Evolutionary conservation across 2,888 invertebrate genomes (phyloP).

Genomic region (Hemicrepidius hirtus): DNA sequence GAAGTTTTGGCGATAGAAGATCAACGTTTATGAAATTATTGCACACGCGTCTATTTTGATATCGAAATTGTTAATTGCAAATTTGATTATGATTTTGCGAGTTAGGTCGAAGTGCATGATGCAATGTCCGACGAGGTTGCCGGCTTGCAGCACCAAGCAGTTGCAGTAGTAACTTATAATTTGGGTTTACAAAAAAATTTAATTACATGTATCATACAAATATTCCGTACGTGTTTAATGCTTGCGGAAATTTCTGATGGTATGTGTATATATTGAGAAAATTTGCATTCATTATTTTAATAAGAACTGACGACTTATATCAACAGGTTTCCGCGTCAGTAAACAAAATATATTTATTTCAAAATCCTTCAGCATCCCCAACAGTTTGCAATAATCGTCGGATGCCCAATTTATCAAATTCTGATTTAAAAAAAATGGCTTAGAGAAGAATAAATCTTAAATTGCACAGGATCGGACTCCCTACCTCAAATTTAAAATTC

Average conservation of each 20-base stretch:
- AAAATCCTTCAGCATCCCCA: no score
- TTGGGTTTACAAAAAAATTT: constrained; percentile 4
- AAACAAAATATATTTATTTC: no score
- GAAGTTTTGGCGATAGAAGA: neutral
- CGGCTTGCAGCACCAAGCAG: neutral
- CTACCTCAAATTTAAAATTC: no score
- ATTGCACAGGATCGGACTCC: no score
- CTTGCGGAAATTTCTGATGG: neutral
- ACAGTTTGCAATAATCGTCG: no score
- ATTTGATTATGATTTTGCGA: neutral
- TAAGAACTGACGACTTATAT: neutral
- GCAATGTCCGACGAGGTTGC: constrained; percentile 25
- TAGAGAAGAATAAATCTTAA: no score
- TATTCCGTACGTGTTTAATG: constrained; percentile 1
- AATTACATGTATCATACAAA: constrained; percentile 9
- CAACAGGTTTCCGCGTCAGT: neutral
- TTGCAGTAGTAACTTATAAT: constrained; percentile 1
- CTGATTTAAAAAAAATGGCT: no score
- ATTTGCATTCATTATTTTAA: constrained; percentile 27
- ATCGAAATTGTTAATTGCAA: neutral
- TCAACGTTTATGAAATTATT: neutral
- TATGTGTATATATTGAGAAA: neutral
- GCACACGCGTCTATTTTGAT: neutral
- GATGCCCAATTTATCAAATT: no score
- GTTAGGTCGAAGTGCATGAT: constrained; percentile 11